phyloP scores from a whole-genome alignment of 2,888 invertebrate genomes.

The Pyrrhia umbra region DNA sequence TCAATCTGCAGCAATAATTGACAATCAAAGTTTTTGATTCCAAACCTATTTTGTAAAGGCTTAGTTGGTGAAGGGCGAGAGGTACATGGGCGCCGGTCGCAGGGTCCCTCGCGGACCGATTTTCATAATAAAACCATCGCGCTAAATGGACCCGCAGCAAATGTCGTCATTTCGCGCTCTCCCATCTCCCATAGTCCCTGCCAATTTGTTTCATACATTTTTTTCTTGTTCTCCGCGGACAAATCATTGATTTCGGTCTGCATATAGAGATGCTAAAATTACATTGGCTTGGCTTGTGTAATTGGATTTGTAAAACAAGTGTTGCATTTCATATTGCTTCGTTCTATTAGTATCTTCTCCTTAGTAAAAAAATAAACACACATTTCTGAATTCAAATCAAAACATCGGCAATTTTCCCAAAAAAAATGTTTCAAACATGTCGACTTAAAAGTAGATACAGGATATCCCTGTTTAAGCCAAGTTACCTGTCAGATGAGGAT shows the following conservation, averaged over 20 bases:
- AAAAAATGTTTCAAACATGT: conserved; percentile 62
- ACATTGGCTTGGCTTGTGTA: not conserved
- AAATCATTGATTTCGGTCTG: conserved; percentile 70
- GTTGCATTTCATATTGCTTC: not conserved
- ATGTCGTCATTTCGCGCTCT: conserved; percentile 67
- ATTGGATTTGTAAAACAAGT: conserved; percentile 3
- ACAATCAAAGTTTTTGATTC: conserved; percentile 30
- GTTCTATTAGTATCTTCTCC: not conserved
- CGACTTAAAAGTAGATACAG: conserved; percentile 65
- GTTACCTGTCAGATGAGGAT: conserved; percentile 72
- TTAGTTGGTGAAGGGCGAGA: conserved; percentile 28
- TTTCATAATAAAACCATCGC: conserved; percentile 86
- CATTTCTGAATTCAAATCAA: conserved; percentile 4
- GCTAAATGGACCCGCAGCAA: conserved; percentile 79
- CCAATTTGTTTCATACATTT: conserved; percentile 77
- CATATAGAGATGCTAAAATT: conserved; percentile 8
- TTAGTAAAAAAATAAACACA: conserved; percentile 18
- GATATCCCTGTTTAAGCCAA: conserved; percentile 68
- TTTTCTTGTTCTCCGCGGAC: conserved; percentile 58
- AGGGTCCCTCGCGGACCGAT: conserved; percentile 73
- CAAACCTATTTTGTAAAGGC: conserved; percentile 8
- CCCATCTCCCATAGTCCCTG: conserved; percentile 69
- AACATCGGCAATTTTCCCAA: conserved; percentile 7
- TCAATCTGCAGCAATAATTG: conserved; percentile 11
- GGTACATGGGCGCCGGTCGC: conserved; percentile 27